These are phyloP conservation scores for Eidolon dupreanum DNA, from an alignment of 2,797 vertebrate species.

Conservation along the genomic window DNA sequence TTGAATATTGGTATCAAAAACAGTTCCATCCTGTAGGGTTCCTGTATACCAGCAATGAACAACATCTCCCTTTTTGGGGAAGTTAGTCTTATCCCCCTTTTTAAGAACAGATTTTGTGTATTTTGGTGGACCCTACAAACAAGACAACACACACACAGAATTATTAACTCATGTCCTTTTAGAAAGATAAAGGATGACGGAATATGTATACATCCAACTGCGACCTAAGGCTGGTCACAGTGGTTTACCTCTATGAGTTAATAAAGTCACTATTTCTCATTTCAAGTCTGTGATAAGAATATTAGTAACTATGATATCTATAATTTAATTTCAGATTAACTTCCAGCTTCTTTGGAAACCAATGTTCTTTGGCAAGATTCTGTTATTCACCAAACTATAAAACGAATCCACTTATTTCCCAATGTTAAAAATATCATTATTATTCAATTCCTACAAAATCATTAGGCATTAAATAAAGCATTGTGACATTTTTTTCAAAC, in stretches of 20 bases:
- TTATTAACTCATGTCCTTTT: not conserved
- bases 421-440: conserved; percentile 5
- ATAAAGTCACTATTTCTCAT: not conserved
- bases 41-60: conserved; percentile 99
- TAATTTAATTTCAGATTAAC: conserved; percentile 42
- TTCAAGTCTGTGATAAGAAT: not conserved
- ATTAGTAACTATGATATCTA: not conserved
- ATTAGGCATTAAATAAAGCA: not conserved
- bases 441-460: not conserved
- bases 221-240: not conserved
- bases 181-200: not conserved
- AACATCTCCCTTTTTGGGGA: conserved; percentile 95
- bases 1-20: conserved; percentile 96
- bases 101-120: conserved; percentile 94
- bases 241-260: not conserved
- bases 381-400: conserved; percentile 33
- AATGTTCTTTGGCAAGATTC: not conserved
- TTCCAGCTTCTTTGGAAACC: not conserved
- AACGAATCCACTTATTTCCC: not conserved
- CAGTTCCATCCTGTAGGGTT: conserved; percentile 94
- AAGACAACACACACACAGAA: not conserved
- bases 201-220: not conserved
- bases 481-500: not conserved
- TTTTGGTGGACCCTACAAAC: conserved; percentile 92
- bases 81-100: conserved; percentile 97